Percentiles rank a stretch among this genome's conserved stretches.
Evolutionary conservation across 2,888 invertebrate species (phyloP).

Genomic region (Venusia cambrica): DNA sequence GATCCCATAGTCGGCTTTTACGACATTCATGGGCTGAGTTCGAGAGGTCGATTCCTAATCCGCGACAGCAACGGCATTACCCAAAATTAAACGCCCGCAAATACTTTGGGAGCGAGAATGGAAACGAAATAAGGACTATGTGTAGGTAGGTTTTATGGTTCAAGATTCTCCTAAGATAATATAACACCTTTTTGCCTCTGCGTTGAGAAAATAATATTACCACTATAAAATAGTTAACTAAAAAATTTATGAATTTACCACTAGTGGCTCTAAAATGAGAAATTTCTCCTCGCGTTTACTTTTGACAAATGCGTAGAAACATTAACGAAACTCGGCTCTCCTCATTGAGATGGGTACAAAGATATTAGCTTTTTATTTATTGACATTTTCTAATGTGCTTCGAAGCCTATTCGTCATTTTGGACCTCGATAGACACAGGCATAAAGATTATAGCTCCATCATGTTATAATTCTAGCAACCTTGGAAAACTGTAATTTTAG

Average conservation of each 20-base stretch:
- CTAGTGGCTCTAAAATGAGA: conserved; percentile 2
- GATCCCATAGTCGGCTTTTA: too few species aligned
- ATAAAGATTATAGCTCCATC: conserved; percentile 5
- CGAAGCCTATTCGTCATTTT: conserved; percentile 66
- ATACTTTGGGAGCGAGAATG: too few species aligned
- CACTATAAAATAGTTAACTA: conserved; percentile 1
- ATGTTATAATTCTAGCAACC: conserved; percentile 9
- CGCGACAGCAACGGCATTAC: too few species aligned
- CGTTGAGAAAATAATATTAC: too few species aligned
- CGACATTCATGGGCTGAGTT: too few species aligned
- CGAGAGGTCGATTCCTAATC: too few species aligned
- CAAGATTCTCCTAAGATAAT: too few species aligned
- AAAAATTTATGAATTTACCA: conserved; percentile 6
- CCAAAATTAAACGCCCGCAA: too few species aligned
- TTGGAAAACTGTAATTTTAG: too few species aligned
- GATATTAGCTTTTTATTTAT: conserved; percentile 78
- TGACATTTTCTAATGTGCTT: conserved; percentile 76
- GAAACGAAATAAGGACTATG: too few species aligned
- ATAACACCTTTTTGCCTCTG: too few species aligned
- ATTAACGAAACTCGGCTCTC: conserved; percentile 26
- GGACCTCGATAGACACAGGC: conserved; percentile 26
- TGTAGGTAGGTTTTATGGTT: too few species aligned
- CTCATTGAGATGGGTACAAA: conserved; percentile 48
- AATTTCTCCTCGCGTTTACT: conserved; percentile 3
- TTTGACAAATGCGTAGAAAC: conserved; percentile 12